A percentile compares a stretch with the other conserved stretches of the same genome.
Conservation (phyloP, 23 tunicate genomes). For the Styela clava region DNA sequence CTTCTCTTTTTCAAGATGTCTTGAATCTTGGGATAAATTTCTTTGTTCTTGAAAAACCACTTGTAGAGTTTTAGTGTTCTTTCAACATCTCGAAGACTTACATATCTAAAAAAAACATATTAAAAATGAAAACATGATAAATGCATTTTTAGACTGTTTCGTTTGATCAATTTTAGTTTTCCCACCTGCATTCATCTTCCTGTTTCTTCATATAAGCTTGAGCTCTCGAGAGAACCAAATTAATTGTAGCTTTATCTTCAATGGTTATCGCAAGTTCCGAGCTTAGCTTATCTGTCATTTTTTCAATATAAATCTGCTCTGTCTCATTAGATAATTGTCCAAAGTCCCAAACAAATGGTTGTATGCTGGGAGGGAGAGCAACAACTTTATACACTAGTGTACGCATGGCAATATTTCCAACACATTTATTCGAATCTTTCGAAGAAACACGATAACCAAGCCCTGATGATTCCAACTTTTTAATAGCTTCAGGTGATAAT, state of each 20-base stretch:
- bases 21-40: neutral
- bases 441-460: conserved; percentile 40
- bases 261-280: neutral
- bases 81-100: conserved; percentile 47
- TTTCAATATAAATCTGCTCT: conserved; percentile 43
- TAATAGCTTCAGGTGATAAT: conserved; percentile 26
- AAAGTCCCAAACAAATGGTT: conserved; percentile 67
- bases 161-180: no score
- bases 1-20: neutral
- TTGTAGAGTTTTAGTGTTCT: conserved; percentile 33
- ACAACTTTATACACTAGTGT: conserved; percentile 46
- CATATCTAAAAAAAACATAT: neutral
- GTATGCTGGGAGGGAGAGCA: conserved; percentile 56
- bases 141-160: no score
- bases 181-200: conserved; percentile 40
- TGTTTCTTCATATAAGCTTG: conserved; percentile 36
- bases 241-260: neutral
- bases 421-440: conserved; percentile 10
- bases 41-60: conserved; percentile 36
- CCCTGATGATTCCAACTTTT: conserved; percentile 43
- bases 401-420: conserved; percentile 51
- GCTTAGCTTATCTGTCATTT: conserved; percentile 30
- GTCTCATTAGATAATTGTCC: conserved; percentile 40
- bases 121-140: no score
- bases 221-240: conserved; percentile 8